Evolutionary conservation across 2,888 invertebrate species (phyloP), one percentile per base, ranked within the genome.

Genomic region (Gastrophysa polygoni): DNA sequence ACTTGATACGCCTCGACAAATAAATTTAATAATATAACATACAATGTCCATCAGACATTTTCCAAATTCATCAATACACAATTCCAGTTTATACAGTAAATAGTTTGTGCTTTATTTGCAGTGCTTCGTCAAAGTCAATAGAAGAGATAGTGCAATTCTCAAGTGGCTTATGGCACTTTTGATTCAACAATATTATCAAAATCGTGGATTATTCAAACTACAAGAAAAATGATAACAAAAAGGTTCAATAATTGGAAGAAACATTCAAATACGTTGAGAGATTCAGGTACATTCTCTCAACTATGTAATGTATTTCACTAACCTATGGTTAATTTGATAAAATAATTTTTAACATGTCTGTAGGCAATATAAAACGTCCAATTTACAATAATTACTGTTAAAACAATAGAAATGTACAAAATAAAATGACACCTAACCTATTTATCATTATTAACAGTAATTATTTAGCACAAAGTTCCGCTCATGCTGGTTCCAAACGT

Each of bases 281-380:
- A 73, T 77, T 78, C 80, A 78, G 78, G 78, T 80, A 79, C 78
- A 78, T 79, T 78, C 71, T 72, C 70, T 69, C 61, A 47, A 51
- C 60, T 21, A 32, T 43, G 74, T 78, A 78, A 32, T 43, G 74
- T 78, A 78, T 78, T 79, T 78, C 77, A 78, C 78, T 76, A 72
- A 71, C 68, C 62, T 76, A 72, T 71, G 68, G 69, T 72, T 68
- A 60, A 62, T 64, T 58, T 60, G 44, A 51, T 59, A 43, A 54
- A 50, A 64, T 61, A 54, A 59, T 67, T 67, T 65, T 47, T 46
- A 63, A 64, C 58, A 63, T 61, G 50, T 59, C 63, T 68, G 68
- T 66, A 64, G 64, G 66, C 64, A 61, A 64, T 63, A 63, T n/a
- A 67, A 65, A 57, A 62, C 57, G 63, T 56, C 58, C 44, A 60